Evolutionary conservation across 2,888 invertebrate genomes (phyloP).

Genomic region (Epinotia brunnichana): DNA sequence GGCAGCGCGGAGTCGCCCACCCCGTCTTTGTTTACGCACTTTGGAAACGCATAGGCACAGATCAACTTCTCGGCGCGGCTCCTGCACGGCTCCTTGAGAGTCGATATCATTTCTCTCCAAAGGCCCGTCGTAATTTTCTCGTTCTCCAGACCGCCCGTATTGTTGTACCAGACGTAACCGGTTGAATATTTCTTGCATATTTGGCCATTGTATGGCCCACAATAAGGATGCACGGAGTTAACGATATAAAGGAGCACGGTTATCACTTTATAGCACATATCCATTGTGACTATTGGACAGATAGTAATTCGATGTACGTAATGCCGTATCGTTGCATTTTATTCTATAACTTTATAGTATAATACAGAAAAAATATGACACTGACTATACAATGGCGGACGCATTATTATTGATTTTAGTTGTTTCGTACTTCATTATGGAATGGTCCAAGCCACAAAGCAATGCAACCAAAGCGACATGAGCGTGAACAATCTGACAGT

Average conservation of each 20-base stretch:
- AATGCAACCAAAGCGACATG: slow-evolving; percentile 24
- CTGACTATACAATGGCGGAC: slow-evolving; percentile 76
- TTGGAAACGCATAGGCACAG: slow-evolving; percentile 96
- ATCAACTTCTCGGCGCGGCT: slow-evolving; percentile 95
- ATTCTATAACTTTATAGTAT: slow-evolving; percentile 46
- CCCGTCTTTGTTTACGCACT: slow-evolving; percentile 88
- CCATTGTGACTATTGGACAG: slow-evolving; percentile 68
- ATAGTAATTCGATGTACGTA: slow-evolving; percentile 64
- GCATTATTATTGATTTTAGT: slow-evolving; percentile 77
- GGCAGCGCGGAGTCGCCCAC: slow-evolving; percentile 87
- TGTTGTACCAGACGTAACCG: slow-evolving; percentile 91
- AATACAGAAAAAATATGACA: slow-evolving; percentile 56
- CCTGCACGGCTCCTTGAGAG: slow-evolving; percentile 91
- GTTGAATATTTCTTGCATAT: slow-evolving; percentile 88
- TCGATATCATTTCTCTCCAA: slow-evolving; percentile 93
- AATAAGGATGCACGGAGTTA: slow-evolving; percentile 87
- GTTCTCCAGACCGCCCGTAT: slow-evolving; percentile 90
- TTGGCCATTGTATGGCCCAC: slow-evolving; percentile 94
- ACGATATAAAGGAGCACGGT: slow-evolving; percentile 67
- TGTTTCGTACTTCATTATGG: slow-evolving; percentile 49
- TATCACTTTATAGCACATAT: slow-evolving; percentile 64
- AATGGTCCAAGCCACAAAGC: slow-evolving; percentile 36
- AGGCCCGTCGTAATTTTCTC: slow-evolving; percentile 92
- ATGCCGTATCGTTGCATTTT: slow-evolving; percentile 72
- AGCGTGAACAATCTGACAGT: slow-evolving; percentile 37